Conservation (phyloP, 2,797 vertebrate species). For the Pterois miles region DNA sequence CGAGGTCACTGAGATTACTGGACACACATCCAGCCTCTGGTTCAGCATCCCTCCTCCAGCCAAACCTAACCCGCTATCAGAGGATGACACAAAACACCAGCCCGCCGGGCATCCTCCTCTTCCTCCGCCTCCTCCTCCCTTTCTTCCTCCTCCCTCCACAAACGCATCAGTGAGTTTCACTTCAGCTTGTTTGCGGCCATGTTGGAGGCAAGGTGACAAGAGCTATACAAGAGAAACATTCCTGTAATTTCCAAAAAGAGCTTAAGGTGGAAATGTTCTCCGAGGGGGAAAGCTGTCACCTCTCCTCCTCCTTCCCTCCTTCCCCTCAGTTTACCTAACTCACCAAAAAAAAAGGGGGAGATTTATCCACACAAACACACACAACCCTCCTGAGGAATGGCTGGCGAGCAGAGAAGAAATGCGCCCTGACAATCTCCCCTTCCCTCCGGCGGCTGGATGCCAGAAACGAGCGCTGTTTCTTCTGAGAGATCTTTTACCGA, state of each 20-base stretch:
- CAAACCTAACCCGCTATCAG: conserved; percentile 60
- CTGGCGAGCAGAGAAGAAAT: conserved; percentile 83
- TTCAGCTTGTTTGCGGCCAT: conserved; percentile 66
- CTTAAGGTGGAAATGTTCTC: conserved; percentile 78
- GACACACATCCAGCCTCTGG: conserved; percentile 42
- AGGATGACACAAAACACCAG: conserved; percentile 56
- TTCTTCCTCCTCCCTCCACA: conserved; percentile 33
- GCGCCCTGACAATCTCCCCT: conserved; percentile 87
- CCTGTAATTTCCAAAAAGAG: conserved; percentile 74
- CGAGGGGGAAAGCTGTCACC: conserved; percentile 61
- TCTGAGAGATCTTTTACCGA: conserved; percentile 88
- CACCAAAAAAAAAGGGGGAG: conserved; percentile 74
- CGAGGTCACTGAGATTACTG: conserved; percentile 56
- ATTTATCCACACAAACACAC: conserved; percentile 31
- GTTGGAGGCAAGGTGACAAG: conserved; percentile 82
- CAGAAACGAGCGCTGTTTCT: conserved; percentile 85
- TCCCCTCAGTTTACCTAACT: conserved; percentile 79
- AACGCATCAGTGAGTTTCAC: conserved; percentile 61
- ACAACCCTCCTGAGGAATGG: conserved; percentile 80
- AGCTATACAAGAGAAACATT: conserved; percentile 75
- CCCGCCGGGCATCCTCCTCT: conserved; percentile 48
- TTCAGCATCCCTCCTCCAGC: conserved; percentile 50
- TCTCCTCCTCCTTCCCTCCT: conserved; percentile 44
- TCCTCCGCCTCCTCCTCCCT: neutral
- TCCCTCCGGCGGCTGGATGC: conserved; percentile 85